A percentile compares a stretch with the other conserved stretches of the same genome.
phyloP scores from a whole-genome alignment of 2,888 invertebrate species.

The Drosophila ochracea region DNA sequence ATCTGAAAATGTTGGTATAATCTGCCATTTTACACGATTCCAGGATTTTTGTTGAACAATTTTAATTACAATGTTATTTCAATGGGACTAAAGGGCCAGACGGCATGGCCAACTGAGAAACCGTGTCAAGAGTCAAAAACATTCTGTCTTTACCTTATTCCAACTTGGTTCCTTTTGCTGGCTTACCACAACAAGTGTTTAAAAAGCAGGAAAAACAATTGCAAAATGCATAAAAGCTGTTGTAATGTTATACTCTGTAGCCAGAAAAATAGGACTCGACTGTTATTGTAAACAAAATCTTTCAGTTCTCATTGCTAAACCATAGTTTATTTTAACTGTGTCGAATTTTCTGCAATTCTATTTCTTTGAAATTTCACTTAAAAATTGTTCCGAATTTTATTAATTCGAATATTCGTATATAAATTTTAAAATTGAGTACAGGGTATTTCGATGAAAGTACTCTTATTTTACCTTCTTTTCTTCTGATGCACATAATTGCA shows the following conservation, averaged over 20 bases:
- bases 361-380: neutral
- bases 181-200: conserved; percentile 20
- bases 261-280: neutral
- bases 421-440: neutral
- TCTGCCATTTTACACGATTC: conserved; percentile 47
- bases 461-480: neutral
- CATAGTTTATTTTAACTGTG: neutral
- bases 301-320: neutral
- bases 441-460: conserved; percentile 1
- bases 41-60: neutral
- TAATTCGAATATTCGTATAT: neutral
- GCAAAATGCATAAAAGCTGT: neutral
- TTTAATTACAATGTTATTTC: conserved; percentile 5
- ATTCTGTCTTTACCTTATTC: neutral
- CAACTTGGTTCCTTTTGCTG: neutral
- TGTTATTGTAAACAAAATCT: neutral
- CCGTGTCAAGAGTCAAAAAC: conserved; percentile 18
- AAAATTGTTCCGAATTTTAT: neutral
- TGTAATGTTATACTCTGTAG: conserved; percentile 2
- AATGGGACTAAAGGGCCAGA: neutral
- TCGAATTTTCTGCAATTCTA: neutral
- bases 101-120: conserved; percentile 18
- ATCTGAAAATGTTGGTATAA: conserved; percentile 57
- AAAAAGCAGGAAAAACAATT: conserved; percentile 27
- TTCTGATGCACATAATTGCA: conserved; percentile 74